Evolutionary conservation across 2,888 invertebrate species (phyloP).

Genomic region (Amphipyra berbera): DNA sequence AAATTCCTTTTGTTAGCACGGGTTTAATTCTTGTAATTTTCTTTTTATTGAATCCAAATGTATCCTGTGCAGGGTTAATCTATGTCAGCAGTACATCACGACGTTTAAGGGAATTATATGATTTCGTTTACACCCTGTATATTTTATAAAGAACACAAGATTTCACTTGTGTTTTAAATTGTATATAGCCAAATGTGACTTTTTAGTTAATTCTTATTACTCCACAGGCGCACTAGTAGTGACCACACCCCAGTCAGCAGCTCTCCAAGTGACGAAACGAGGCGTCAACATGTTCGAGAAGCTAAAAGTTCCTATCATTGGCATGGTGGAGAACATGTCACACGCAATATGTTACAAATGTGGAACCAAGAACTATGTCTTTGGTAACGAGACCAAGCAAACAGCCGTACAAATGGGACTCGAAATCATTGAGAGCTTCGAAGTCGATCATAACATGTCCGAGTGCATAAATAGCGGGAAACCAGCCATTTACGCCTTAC

Average conservation of each 20-base stretch:
- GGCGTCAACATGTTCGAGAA: constrained; percentile 97
- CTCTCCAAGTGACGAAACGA: constrained; percentile 95
- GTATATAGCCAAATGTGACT: too few species aligned
- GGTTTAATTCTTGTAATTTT: too few species aligned
- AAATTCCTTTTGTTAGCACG: too few species aligned
- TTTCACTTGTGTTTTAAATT: too few species aligned
- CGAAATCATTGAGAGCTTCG: constrained; percentile 92
- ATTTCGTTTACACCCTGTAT: too few species aligned
- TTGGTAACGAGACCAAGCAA: constrained; percentile 91
- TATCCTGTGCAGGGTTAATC: too few species aligned
- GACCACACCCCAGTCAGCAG: constrained; percentile 97
- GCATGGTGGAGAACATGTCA: constrained; percentile 98
- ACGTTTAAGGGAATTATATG: too few species aligned
- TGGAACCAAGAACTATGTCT: constrained; percentile 92
- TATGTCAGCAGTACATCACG: too few species aligned
- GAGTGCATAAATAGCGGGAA: constrained; percentile 93
- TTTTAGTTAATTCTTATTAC: too few species aligned
- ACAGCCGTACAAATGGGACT: constrained; percentile 92
- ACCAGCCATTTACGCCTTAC: constrained; percentile 93
- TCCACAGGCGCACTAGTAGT: constrained; percentile 94
- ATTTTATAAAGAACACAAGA: too few species aligned
- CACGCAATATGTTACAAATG: constrained; percentile 94
- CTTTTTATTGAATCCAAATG: too few species aligned
- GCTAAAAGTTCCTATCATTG: constrained; percentile 94
- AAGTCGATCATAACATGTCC: constrained; percentile 92